Evolutionary conservation across 2,113 vertebrate species (phyloP).

Genomic region (Nansenia antarctica): DNA sequence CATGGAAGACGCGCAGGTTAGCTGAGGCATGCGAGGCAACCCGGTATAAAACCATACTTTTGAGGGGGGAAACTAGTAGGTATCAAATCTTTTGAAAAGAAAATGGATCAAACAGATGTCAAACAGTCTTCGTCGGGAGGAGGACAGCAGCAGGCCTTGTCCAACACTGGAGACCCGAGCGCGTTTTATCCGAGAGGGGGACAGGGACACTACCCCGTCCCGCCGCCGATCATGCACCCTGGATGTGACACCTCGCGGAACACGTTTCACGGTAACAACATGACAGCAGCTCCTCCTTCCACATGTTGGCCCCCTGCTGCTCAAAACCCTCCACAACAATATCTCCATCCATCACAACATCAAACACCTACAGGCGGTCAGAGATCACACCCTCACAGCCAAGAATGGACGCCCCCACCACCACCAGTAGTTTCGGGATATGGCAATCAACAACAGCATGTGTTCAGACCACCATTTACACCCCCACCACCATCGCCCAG

Average conservation of each 20-base stretch:
- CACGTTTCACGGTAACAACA: not conserved
- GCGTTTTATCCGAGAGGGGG: not conserved
- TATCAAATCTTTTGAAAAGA: not conserved
- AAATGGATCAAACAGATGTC: not conserved
- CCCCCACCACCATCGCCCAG: not conserved
- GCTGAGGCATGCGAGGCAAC: not conserved
- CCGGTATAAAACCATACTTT: not conserved
- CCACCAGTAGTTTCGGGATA: slow-evolving; percentile 8
- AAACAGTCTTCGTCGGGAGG: slow-evolving; percentile 4
- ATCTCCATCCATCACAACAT: not conserved
- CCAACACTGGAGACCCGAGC: not conserved
- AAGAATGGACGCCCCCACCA: not conserved
- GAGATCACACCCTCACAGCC: not conserved
- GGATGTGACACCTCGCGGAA: not conserved
- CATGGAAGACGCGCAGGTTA: not conserved
- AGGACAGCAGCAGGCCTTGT: slow-evolving; percentile 1
- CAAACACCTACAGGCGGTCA: not conserved
- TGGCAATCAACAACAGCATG: slow-evolving; percentile 16
- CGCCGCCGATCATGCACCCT: not conserved
- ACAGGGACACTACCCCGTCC: not conserved
- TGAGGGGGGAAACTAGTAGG: not conserved
- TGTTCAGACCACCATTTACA: not conserved
- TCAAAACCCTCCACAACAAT: not conserved
- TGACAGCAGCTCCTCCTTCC: not conserved
- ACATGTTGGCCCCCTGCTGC: not conserved